Base-by-base conservation (phyloP, 2,888 invertebrate genomes). In the Drosophila neoperkinsi region DNA sequence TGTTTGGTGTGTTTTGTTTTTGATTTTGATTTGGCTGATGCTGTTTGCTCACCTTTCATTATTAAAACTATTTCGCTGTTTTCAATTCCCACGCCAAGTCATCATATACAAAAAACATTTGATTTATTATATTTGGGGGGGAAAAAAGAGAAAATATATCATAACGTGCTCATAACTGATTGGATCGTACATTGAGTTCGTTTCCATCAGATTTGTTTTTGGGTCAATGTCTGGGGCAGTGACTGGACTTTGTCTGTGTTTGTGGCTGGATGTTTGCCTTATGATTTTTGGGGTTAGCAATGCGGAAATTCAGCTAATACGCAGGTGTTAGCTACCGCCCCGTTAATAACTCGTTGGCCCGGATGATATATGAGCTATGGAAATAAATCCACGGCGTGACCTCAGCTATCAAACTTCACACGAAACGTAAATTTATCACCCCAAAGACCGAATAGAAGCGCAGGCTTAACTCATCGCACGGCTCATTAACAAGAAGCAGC, bases 401-500 rank as follows among this genome's bases (percentile, higher is more conserved):
- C 85, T 85, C 85, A 85, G 76, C 86, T 86, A 88, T 88, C 87
- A 84, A 88, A 85, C 88, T 88, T 88, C 86, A 88, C 88, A 83
- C 88, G 83, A 85, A 83, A 75, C 79, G 71, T 67, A 79, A 71
- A 80, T 81, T 80, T 81, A 80, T 80, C 81, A 80, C 71, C 77
- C 49, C 64, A 31, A 50, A 43, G 67, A 55, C 34, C 51, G 66
- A 71, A 65, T 16, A 66, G 70, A 74, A 65, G 71, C 77, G 30
- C 71, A 81, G 74, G 68, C 77, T 69, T 81, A 79, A 79, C 71
- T 72, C 79, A 81, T 73, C 79, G 74, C 53, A 61, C 68, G 77
- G 81, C 88, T 87, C 86, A 87, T 87, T 87, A 89, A 89, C 89
- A 89, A 89, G 89, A 89, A 89, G 89, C 86, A 82, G 82, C 64